A percentile compares a stretch with the other conserved stretches of the same genome.
Evolutionary conservation across 2,113 vertebrate species (phyloP).

Genomic region (Bos javanicus): DNA sequence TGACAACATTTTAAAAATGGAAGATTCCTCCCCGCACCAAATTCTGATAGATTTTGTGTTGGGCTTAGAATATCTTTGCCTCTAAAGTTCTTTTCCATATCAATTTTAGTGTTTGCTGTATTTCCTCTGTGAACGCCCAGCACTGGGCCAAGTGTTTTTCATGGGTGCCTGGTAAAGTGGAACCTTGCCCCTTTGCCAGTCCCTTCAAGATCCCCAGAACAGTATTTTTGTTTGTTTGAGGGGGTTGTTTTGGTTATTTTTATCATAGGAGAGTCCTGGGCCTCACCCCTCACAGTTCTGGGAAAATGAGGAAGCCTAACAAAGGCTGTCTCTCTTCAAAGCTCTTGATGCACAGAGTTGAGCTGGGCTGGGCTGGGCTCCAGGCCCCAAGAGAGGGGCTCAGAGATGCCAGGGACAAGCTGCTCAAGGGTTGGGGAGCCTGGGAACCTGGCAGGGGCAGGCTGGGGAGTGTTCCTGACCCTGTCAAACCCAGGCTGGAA

Average conservation of each 20-base stretch:
- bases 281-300: not conserved
- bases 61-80: not conserved
- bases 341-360: not conserved
- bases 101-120: not conserved
- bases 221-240: not conserved
- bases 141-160: not conserved
- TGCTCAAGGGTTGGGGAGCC: conserved; percentile 22
- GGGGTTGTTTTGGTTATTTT: not conserved
- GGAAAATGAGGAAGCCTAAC: conserved; percentile 22
- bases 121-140: not conserved
- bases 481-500: not conserved
- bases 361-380: conserved; percentile 31
- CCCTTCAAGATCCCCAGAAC: not conserved
- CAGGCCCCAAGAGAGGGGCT: conserved; percentile 36
- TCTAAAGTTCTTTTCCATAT: not conserved
- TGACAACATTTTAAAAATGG: not conserved
- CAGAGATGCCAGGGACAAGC: conserved; percentile 34
- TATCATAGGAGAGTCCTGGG: not conserved
- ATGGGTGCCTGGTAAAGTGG: not conserved
- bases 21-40: not conserved
- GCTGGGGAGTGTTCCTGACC: not conserved
- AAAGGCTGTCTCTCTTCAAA: conserved; percentile 49
- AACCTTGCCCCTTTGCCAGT: not conserved
- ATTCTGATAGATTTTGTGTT: not conserved
- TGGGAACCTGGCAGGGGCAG: conserved; percentile 48